These are phyloP conservation scores for Sesamia nonagrioides DNA, from an alignment of 1,140 invertebrate genomes.

Conservation along the genomic window DNA sequence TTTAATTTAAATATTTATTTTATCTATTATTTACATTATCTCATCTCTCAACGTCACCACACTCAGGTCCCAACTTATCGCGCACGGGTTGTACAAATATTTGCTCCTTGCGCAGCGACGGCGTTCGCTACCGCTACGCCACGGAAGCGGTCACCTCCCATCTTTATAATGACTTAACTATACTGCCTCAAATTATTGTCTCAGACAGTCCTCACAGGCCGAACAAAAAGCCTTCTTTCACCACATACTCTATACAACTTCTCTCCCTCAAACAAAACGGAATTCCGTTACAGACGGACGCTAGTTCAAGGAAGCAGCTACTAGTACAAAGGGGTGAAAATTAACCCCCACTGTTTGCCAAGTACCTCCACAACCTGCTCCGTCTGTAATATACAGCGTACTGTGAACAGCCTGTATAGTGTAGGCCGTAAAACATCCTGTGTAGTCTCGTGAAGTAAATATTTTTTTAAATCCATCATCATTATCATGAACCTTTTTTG, in stretches of 20 bases:
- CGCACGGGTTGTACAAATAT: no score
- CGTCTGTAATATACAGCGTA: not conserved
- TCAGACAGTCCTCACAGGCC: not conserved
- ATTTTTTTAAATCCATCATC: not conserved
- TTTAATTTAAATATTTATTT: no score
- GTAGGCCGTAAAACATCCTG: not conserved
- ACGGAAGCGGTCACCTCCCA: no score
- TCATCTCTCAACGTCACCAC: no score
- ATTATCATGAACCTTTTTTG: no score
- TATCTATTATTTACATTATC: no score
- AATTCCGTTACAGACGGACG: conserved; percentile 47
- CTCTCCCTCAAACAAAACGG: conserved; percentile 48
- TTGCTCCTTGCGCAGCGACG: no score
- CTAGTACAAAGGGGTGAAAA: conserved; percentile 40
- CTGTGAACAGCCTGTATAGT: conserved; percentile 14
- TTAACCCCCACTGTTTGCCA: conserved; percentile 47
- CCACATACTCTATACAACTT: not conserved
- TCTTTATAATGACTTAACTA: no score
- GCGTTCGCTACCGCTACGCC: no score
- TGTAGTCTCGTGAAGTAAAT: conserved; percentile 13
- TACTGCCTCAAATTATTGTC: no score
- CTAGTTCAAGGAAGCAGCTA: conserved; percentile 37
- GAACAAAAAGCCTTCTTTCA: not conserved
- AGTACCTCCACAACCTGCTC: conserved; percentile 18
- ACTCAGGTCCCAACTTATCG: no score